Evolutionary conservation across 2,888 invertebrate genomes (phyloP).

Genomic region (Andrena haemorrhoa): DNA sequence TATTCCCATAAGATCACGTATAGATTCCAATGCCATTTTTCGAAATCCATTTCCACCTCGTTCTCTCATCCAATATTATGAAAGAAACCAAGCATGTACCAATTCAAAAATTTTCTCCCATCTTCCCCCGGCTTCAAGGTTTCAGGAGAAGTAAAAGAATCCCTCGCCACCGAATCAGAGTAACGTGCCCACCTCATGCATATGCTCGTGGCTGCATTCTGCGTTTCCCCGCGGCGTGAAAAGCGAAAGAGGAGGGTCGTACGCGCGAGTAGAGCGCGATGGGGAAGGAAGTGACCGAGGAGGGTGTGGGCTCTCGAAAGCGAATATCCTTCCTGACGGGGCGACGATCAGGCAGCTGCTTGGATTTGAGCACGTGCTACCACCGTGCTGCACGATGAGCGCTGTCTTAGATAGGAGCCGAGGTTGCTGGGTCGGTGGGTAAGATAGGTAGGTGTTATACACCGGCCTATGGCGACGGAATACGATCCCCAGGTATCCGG

Average conservation of each 20-base stretch:
- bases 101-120: too few relatives aligned
- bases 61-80: not conserved
- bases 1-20: not conserved
- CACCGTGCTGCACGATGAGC: slow-evolving; percentile 72
- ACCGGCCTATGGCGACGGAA: slow-evolving; percentile 47
- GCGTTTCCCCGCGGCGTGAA: slow-evolving; percentile 43
- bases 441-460: slow-evolving; percentile 63
- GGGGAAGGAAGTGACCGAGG: slow-evolving; percentile 73
- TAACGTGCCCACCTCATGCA: slow-evolving; percentile 10
- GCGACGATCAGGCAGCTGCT: slow-evolving; percentile 80
- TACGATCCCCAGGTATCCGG: slow-evolving; percentile 51
- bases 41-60: not conserved
- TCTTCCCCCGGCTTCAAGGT: not conserved
- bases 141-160: not conserved
- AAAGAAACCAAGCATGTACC: too few relatives aligned
- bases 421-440: slow-evolving; percentile 62
- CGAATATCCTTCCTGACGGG: slow-evolving; percentile 81
- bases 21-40: not conserved
- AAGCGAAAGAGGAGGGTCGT: slow-evolving; percentile 50
- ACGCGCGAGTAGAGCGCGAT: slow-evolving; percentile 62
- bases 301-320: slow-evolving; percentile 69
- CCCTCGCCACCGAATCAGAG: slow-evolving; percentile 21
- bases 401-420: slow-evolving; percentile 48
- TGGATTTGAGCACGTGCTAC: slow-evolving; percentile 84
- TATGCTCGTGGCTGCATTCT: too few relatives aligned